Evolutionary conservation across 2,888 invertebrate species (phyloP), one percentile per base, ranked within the genome.

Genomic region (Chromoteleia sp.): DNA sequence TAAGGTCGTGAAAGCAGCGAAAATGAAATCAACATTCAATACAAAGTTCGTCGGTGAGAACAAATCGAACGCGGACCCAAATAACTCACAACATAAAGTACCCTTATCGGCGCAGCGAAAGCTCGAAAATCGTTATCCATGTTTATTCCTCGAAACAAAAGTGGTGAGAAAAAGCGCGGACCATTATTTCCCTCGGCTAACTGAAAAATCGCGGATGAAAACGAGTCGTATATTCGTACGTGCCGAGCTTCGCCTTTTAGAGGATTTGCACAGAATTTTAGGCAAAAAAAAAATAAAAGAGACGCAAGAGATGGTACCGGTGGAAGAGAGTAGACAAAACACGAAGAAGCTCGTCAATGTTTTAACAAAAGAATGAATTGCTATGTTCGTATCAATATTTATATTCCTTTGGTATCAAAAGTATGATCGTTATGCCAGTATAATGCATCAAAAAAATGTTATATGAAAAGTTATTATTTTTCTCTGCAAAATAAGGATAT

Each of bases 191-290:
- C 58, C 70, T 58, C 43, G 63, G 58, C 77, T 81, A 81, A 77
- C 81, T 77, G 81, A 81, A 81, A 81, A 77, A 77, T 81, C 76
- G 81, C 21, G 58, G 50, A 77, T 77, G 68, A 74, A 77, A 77
- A 81, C 77, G 74, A 77, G 63, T 41, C 63, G 36, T 76, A 76
- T 67, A 76, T 67, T 59, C 61, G 76, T 75, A 75, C 80, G 68
- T 81, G 76, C 67, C 76, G 50, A 76, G 71, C 81, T 70, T 65
- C 45, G 58, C 70, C 70, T 81, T 77, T 73, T 50, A 68, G 63
- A 73, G 77, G 77, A 81, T 81, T 81, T 73, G 73, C 76, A 15
- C 56, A 6, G 48, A 71, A 76, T 68, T 71, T 75, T 58, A 52
- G 36, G 21, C 48, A 41, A 56, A 71, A 75, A 81, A 75, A 61